A percentile compares a stretch with the other conserved stretches of the same genome.
Evolutionary conservation across 2,888 invertebrate genomes (phyloP).

Genomic region (Cantharis lateralis): DNA sequence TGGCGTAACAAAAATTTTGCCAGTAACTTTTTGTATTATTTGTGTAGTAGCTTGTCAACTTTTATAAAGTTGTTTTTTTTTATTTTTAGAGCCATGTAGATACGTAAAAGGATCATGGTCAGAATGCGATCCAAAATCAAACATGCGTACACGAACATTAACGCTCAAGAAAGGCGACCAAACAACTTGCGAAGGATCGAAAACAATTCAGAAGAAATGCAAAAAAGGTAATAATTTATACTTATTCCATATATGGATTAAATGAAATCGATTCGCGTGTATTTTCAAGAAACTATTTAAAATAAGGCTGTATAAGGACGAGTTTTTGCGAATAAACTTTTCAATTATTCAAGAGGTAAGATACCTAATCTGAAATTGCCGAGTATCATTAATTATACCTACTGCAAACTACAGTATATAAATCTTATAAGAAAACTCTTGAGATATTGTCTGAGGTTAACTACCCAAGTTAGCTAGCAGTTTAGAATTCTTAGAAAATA

Average conservation of each 20-base stretch:
- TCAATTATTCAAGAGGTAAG: slow-evolving; percentile 3
- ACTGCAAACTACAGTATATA: not conserved
- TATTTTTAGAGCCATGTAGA: slow-evolving; percentile 72
- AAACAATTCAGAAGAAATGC: slow-evolving; percentile 89
- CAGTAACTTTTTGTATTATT: not conserved
- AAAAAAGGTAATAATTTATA: slow-evolving; percentile 73
- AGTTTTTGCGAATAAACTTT: not conserved
- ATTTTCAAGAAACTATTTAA: slow-evolving; percentile 1
- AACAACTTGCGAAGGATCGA: slow-evolving; percentile 78
- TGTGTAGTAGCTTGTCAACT: not conserved
- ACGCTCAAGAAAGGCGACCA: slow-evolving; percentile 85
- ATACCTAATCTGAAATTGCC: not conserved
- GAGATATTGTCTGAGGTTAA: slow-evolving; percentile 30
- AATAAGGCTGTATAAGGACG: not conserved
- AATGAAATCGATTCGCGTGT: slow-evolving; percentile 4
- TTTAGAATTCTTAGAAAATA: slow-evolving; percentile 16
- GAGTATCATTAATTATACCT: slow-evolving; percentile 4
- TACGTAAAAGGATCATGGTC: slow-evolving; percentile 88
- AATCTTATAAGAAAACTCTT: not conserved
- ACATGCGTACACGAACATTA: slow-evolving; percentile 79
- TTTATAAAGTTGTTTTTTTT: not conserved
- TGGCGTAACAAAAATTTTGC: not conserved
- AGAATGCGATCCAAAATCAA: slow-evolving; percentile 84
- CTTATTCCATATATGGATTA: slow-evolving; percentile 9
- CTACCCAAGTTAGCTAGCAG: slow-evolving; percentile 8